Percentiles rank a stretch among this genome's conserved stretches.
These are phyloP conservation scores for Cygnus atratus DNA, from an alignment of 2,113 vertebrate genomes.

Conservation along the genomic window DNA sequence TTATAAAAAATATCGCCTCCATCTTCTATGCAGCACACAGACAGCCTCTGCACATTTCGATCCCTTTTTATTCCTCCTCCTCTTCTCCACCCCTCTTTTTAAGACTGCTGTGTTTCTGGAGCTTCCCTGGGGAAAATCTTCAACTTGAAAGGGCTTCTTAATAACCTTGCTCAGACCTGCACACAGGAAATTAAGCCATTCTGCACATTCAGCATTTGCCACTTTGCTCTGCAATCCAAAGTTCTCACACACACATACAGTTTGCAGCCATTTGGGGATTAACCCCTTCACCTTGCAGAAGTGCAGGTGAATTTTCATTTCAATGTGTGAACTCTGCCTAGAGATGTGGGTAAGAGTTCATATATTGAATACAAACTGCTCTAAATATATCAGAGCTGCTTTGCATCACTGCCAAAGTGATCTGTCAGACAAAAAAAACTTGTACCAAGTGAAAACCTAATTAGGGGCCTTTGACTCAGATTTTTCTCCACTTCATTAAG, in stretches of 20 bases:
- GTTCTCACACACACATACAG: slow-evolving; percentile 18
- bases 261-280: slow-evolving; percentile 43
- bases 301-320: slow-evolving; percentile 54
- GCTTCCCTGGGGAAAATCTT: slow-evolving; percentile 60
- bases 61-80: background rate
- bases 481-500: slow-evolving; percentile 13
- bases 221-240: slow-evolving; percentile 36
- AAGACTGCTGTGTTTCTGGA: slow-evolving; percentile 56
- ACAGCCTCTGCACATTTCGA: background rate
- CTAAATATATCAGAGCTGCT: background rate
- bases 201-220: slow-evolving; percentile 73
- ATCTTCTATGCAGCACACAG: background rate
- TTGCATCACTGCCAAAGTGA: background rate
- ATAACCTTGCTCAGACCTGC: slow-evolving; percentile 69
- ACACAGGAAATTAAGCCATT: slow-evolving; percentile 71
- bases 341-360: slow-evolving; percentile 5
- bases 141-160: slow-evolving; percentile 71
- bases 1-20: background rate
- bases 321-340: background rate
- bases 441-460: slow-evolving; percentile 30
- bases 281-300: slow-evolving; percentile 44
- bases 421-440: slow-evolving; percentile 2
- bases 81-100: background rate
- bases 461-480: slow-evolving; percentile 44
- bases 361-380: background rate